Conservation (phyloP, 2,888 invertebrate genomes). For the Pammene aurita region DNA sequence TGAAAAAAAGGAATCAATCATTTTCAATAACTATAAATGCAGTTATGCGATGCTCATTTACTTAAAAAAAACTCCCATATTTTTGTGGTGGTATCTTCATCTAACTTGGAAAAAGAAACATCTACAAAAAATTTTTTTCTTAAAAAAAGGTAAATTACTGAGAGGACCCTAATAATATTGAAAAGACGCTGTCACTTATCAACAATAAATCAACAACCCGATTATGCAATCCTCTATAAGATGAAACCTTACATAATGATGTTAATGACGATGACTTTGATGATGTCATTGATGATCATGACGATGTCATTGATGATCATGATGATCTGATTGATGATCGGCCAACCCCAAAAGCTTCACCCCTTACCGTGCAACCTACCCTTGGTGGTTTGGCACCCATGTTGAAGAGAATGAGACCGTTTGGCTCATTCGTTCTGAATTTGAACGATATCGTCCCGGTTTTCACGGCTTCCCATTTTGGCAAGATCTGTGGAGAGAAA, state of each 20-base stretch:
- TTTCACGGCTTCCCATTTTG: slow-evolving; percentile 95
- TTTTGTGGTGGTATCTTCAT: too few species aligned
- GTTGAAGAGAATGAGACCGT: slow-evolving; percentile 96
- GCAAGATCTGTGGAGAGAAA: slow-evolving; percentile 86
- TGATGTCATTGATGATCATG: slow-evolving; percentile 22
- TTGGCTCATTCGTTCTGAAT: slow-evolving; percentile 97
- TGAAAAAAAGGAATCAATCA: too few species aligned
- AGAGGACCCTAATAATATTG: neutral
- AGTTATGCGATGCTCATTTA: too few species aligned
- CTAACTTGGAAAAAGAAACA: too few species aligned
- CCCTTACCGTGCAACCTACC: slow-evolving; percentile 87
- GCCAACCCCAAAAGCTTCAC: slow-evolving; percentile 81
- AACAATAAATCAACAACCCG: slow-evolving; percentile 44
- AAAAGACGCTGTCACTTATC: neutral
- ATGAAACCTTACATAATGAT: slow-evolving; percentile 31
- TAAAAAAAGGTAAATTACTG: too few species aligned
- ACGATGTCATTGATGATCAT: slow-evolving; percentile 31
- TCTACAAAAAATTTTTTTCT: too few species aligned
- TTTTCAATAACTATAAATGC: too few species aligned
- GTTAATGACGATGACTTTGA: slow-evolving; percentile 16
- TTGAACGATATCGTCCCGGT: slow-evolving; percentile 96
- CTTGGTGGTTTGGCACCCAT: slow-evolving; percentile 90
- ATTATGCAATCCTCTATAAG: slow-evolving; percentile 44
- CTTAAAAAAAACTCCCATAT: too few species aligned
- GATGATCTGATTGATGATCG: slow-evolving; percentile 39